These are phyloP conservation scores for Ceriagrion tenellum DNA, from an alignment of 2,888 invertebrate genomes.

Conservation along the genomic window DNA sequence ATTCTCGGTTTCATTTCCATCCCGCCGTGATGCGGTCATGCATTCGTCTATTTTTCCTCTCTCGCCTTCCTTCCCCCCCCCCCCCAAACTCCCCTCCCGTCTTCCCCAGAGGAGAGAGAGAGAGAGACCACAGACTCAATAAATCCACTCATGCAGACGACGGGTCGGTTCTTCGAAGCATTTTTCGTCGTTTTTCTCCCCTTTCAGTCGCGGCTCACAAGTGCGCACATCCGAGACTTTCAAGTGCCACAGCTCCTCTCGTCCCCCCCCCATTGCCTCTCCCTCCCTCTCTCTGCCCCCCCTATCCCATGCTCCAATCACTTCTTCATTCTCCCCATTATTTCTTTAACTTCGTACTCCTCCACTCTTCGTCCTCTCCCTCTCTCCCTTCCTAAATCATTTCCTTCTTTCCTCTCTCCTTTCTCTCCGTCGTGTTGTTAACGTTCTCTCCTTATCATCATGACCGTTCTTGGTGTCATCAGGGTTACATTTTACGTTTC, in stretches of 20 bases:
- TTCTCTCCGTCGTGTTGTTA: neutral
- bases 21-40: neutral
- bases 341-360: conserved; percentile 24
- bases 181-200: neutral
- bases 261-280: neutral
- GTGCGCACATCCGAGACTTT: neutral
- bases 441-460: no score
- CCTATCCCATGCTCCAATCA: conserved; percentile 11
- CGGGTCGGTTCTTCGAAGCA: neutral
- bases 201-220: neutral
- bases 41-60: neutral
- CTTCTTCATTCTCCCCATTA: neutral
- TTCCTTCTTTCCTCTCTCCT: neutral
- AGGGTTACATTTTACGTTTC: no score
- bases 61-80: neutral
- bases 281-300: neutral
- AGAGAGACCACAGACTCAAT: neutral
- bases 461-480: no score
- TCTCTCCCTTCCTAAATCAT: neutral
- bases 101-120: neutral
- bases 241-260: neutral
- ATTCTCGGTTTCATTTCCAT: conserved; percentile 13
- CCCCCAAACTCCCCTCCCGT: neutral
- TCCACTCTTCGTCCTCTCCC: neutral
- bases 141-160: conserved; percentile 21